Conservation (phyloP, 1,140 invertebrate species). For the Cepaea nemoralis region DNA sequence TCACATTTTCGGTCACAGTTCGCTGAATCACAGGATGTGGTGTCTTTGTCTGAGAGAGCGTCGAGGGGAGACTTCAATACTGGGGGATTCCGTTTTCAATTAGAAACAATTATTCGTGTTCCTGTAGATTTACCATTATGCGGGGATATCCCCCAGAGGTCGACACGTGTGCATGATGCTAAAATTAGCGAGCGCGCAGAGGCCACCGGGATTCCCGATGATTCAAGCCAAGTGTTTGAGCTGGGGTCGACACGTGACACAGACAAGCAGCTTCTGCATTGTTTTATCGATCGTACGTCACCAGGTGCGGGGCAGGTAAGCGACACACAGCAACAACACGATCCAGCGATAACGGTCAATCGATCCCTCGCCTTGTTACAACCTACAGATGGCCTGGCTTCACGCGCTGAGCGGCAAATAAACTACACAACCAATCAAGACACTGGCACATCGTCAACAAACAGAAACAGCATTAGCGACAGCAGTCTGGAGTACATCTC, state of each 20-base stretch:
- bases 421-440: neutral
- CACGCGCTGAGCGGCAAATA: neutral
- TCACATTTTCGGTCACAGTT: neutral
- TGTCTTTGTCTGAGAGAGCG: neutral
- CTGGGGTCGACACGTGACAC: neutral
- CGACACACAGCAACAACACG: neutral
- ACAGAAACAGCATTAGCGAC: neutral
- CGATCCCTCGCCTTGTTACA: neutral
- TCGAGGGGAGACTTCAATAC: neutral
- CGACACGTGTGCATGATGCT: neutral
- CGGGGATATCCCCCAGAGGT: neutral
- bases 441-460: neutral
- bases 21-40: neutral
- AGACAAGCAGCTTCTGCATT: neutral
- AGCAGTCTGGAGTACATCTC: neutral
- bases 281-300: neutral
- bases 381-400: neutral
- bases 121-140: slow-evolving; percentile 1
- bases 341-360: neutral
- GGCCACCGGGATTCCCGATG: neutral
- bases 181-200: neutral
- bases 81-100: neutral
- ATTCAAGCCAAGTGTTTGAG: neutral
- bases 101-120: neutral
- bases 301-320: neutral